Conservation (phyloP, 2,797 vertebrate species). For the Ctenopoma kingsleyae region DNA sequence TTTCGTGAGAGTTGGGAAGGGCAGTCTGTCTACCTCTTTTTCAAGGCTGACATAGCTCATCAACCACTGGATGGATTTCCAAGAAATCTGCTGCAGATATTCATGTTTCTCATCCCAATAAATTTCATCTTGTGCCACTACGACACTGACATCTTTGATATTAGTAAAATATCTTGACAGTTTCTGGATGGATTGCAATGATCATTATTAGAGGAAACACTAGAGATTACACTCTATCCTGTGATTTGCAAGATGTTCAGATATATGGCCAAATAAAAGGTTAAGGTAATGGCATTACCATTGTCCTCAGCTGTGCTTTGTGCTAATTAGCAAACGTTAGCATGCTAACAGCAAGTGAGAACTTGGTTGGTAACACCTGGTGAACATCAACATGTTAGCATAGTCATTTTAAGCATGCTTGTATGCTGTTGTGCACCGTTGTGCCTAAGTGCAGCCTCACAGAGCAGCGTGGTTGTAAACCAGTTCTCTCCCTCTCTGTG, state of each 20-base stretch:
- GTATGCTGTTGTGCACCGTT: not conserved
- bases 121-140: not conserved
- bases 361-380: not conserved
- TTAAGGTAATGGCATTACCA: no score
- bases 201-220: not conserved
- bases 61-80: not conserved
- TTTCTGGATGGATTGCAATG: not conserved
- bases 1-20: slow-evolving; percentile 8
- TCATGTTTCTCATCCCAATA: not conserved
- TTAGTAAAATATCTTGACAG: not conserved
- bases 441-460: not conserved
- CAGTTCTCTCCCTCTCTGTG: not conserved
- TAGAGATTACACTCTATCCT: no score
- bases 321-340: not conserved
- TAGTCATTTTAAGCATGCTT: not conserved
- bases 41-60: slow-evolving; percentile 11
- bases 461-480: not conserved
- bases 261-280: not conserved
- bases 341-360: not conserved
- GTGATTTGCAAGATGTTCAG: not conserved
- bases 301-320: not conserved
- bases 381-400: not conserved
- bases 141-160: no score
- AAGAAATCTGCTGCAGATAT: not conserved
- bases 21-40: not conserved